Evolutionary conservation across 2,888 invertebrate species (phyloP).

Genomic region (Xanthorhoe designata): DNA sequence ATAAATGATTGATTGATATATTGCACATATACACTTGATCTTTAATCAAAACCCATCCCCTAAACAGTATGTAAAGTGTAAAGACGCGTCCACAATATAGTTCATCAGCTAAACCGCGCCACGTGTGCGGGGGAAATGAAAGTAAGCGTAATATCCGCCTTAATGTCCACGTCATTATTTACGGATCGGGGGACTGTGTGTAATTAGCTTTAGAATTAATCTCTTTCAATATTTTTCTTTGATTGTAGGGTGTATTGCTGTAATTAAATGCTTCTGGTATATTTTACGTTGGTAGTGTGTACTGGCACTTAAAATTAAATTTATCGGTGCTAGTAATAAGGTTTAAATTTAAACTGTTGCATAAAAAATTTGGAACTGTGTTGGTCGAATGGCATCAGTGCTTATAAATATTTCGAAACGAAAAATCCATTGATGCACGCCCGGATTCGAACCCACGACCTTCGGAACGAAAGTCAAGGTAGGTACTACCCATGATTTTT

Average conservation of each 20-base stretch:
- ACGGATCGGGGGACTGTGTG: conserved; percentile 50
- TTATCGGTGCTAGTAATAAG: too few relatives aligned
- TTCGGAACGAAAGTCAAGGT: too few relatives aligned
- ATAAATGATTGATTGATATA: too few relatives aligned
- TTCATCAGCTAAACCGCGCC: conserved; percentile 41
- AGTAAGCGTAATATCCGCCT: conserved; percentile 41
- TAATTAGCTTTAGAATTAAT: conserved; percentile 63
- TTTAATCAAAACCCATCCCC: neutral
- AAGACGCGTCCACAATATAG: conserved; percentile 15
- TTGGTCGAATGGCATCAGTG: too few relatives aligned
- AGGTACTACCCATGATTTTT: too few relatives aligned
- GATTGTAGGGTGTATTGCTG: conserved; percentile 29
- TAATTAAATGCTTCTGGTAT: conserved; percentile 12
- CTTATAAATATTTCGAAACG: too few relatives aligned
- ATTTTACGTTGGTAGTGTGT: neutral
- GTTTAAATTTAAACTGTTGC: too few relatives aligned
- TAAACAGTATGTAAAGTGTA: neutral
- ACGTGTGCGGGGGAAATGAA: conserved; percentile 44
- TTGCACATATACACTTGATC: too few relatives aligned
- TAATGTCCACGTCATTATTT: conserved; percentile 61
- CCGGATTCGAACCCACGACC: too few relatives aligned
- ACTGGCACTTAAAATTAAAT: too few relatives aligned
- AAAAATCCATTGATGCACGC: too few relatives aligned
- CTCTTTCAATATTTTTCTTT: conserved; percentile 48
- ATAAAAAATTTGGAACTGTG: too few relatives aligned